phyloP scores from a whole-genome alignment of 2,797 vertebrate species.

The Limnodromus scolopaceus region DNA sequence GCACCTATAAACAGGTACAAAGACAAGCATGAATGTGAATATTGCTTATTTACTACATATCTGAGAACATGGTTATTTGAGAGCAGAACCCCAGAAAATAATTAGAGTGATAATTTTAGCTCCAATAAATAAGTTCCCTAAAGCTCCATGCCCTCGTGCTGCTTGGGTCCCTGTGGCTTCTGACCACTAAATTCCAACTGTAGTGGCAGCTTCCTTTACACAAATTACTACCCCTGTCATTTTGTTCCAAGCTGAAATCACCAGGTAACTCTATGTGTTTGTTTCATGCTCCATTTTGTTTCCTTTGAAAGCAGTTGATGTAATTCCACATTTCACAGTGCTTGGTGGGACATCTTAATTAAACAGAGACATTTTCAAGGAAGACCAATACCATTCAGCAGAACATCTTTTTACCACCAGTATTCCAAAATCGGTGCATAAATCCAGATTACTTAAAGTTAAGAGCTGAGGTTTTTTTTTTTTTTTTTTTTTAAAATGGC shows the following conservation, averaged over 20 bases:
- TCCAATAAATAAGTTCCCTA: neutral
- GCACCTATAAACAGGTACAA: neutral
- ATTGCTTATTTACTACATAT: neutral
- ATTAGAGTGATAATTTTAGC: neutral
- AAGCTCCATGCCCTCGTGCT: neutral
- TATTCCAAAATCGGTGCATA: neutral
- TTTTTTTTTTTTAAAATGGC: neutral
- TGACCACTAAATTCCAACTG: neutral
- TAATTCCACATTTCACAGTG: neutral
- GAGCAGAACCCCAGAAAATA: neutral
- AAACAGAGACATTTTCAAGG: neutral
- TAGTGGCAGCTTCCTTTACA: neutral
- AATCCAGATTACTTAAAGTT: neutral
- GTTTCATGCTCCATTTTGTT: constrained; percentile 40
- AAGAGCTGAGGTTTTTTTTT: neutral
- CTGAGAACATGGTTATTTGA: neutral
- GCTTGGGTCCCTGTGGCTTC: neutral
- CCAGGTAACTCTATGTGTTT: neutral
- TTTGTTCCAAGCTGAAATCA: neutral
- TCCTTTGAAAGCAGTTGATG: neutral
- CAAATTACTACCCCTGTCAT: neutral
- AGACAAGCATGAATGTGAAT: neutral
- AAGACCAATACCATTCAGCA: neutral
- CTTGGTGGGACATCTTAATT: neutral
- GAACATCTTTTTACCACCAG: neutral